Conservation (phyloP, 2,113 vertebrate species). For the Clarias batrachus region DNA sequence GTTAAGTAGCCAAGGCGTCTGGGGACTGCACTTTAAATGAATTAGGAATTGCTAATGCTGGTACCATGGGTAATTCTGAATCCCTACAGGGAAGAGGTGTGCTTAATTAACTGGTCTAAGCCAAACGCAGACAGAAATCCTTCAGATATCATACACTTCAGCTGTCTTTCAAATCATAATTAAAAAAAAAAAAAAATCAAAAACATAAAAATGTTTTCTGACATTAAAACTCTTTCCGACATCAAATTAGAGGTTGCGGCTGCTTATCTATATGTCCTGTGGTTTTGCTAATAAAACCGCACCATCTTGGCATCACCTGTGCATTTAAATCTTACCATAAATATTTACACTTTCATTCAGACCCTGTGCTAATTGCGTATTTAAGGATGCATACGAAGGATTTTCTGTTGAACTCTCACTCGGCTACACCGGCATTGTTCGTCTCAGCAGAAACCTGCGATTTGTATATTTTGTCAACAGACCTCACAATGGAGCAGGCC, state of each 20-base stretch:
- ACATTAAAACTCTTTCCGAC: not conserved
- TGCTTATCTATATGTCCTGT: not conserved
- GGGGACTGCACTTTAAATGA: constrained; percentile 41
- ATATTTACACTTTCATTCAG: constrained; percentile 17
- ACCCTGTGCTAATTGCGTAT: not conserved
- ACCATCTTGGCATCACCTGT: constrained; percentile 5
- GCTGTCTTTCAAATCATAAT: not conserved
- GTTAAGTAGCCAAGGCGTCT: constrained; percentile 31
- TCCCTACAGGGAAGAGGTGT: constrained; percentile 17
- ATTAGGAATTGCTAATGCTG: constrained; percentile 42
- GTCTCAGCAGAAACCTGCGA: constrained; percentile 23
- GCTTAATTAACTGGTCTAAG: constrained; percentile 41
- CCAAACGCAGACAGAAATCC: not conserved
- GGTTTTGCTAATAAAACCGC: not conserved
- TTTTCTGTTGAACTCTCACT: constrained; percentile 19
- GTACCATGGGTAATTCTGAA: constrained; percentile 34
- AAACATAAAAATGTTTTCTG: not conserved
- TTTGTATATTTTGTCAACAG: constrained; percentile 54
- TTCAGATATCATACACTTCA: not conserved
- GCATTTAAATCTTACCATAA: not conserved
- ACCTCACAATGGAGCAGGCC: constrained; percentile 35
- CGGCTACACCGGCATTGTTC: constrained; percentile 15
- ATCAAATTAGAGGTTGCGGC: not conserved
- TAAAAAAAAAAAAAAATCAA: not conserved
- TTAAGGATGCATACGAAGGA: not conserved